These are phyloP conservation scores for Lutjanus campechanus DNA, from an alignment of 2,797 vertebrate species.

Conservation along the genomic window DNA sequence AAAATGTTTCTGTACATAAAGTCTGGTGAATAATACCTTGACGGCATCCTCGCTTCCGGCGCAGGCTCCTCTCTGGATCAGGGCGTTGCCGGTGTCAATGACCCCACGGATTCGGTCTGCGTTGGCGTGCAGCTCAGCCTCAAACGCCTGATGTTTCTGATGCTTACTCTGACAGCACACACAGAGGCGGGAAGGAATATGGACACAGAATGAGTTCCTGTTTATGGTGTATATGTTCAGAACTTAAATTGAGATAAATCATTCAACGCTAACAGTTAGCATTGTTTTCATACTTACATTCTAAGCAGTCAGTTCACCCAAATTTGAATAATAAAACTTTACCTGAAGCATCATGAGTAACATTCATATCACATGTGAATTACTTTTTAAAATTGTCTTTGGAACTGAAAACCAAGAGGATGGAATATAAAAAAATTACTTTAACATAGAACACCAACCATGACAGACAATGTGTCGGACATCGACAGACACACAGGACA, in stretches of 20 bases:
- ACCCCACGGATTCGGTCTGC: constrained; percentile 96
- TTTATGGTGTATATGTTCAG: not conserved
- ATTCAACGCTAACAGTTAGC: not conserved
- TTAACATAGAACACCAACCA: constrained; percentile 52
- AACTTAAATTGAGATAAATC: not conserved
- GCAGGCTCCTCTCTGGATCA: constrained; percentile 96
- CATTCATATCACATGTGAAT: not conserved
- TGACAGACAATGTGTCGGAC: constrained; percentile 52
- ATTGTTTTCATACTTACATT: constrained; percentile 34
- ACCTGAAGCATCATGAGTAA: constrained; percentile 9
- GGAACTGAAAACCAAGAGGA: constrained; percentile 15
- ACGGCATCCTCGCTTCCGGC: constrained; percentile 98
- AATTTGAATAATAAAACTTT: not conserved
- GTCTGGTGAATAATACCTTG: constrained; percentile 85
- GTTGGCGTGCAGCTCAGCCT: constrained; percentile 97
- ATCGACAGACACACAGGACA: constrained; percentile 58
- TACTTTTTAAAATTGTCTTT: constrained; percentile 2
- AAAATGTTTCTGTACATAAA: too few species aligned
- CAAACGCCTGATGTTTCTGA: constrained; percentile 99
- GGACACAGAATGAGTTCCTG: constrained; percentile 22
- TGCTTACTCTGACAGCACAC: constrained; percentile 92
- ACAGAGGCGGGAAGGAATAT: constrained; percentile 24
- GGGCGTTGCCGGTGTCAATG: constrained; percentile 95
- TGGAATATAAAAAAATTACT: constrained; percentile 8
- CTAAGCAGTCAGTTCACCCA: not conserved